phyloP scores from a whole-genome alignment of 2,888 invertebrate genomes.

The Lepas anatifera region DNA sequence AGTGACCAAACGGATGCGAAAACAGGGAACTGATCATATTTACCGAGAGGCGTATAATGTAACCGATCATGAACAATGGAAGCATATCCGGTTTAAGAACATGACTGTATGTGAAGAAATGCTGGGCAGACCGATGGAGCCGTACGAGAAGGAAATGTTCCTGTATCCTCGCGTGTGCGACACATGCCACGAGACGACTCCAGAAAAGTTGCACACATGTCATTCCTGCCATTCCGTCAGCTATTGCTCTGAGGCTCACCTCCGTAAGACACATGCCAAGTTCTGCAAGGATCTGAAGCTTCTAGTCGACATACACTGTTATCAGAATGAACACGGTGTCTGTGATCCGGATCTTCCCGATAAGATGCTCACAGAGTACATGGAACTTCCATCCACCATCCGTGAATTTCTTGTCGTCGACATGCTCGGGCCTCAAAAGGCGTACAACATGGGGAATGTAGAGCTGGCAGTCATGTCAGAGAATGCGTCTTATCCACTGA shows the following conservation, averaged over 20 bases:
- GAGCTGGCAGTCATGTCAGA: slow-evolving; percentile 14
- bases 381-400: background rate
- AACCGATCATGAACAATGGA: background rate
- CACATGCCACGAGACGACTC: slow-evolving; percentile 13
- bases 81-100: background rate
- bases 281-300: slow-evolving; percentile 14
- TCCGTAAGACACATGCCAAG: slow-evolving; percentile 10
- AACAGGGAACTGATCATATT: background rate
- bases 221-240: slow-evolving; percentile 17
- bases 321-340: background rate
- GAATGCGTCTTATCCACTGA: slow-evolving; percentile 19
- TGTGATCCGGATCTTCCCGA: background rate
- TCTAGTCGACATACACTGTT: background rate
- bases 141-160: slow-evolving; percentile 16
- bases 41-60: background rate
- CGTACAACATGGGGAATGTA: background rate
- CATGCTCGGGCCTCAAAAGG: slow-evolving; percentile 10
- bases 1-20: background rate
- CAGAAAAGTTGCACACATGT: slow-evolving; percentile 12
- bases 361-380: background rate
- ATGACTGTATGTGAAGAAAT: background rate
- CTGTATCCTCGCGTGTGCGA: slow-evolving; percentile 18
- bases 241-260: slow-evolving; percentile 18
- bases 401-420: slow-evolving; percentile 4
- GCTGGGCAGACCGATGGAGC: background rate